These are phyloP conservation scores for Irena cyanogastra DNA, from an alignment of 2,113 vertebrate genomes.

Conservation along the genomic window DNA sequence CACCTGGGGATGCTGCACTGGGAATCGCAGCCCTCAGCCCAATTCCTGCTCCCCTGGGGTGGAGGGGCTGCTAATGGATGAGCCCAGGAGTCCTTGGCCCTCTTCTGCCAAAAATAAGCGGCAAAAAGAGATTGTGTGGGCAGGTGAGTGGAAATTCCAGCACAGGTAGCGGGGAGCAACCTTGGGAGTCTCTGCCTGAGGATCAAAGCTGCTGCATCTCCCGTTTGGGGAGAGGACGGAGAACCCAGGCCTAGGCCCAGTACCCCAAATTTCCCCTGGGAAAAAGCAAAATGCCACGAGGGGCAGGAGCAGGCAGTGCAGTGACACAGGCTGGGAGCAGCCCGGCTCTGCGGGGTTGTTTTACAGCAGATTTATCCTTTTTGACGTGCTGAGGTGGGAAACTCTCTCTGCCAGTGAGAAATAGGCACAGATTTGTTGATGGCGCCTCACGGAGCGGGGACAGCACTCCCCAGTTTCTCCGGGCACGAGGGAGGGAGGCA, in stretches of 20 bases:
- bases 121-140: background rate
- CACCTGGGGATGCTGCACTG: fast-evolving
- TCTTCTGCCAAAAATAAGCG: background rate
- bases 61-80: background rate
- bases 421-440: fast-evolving
- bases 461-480: background rate
- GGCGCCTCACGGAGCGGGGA: fast-evolving
- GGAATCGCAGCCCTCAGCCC: background rate
- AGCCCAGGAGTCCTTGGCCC: background rate
- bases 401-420: fast-evolving
- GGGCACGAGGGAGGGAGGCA: fast-evolving
- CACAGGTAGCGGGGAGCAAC: fast-evolving
- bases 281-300: background rate
- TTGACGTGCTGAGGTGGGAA: background rate
- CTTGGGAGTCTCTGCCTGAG: background rate
- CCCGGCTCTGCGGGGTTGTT: fast-evolving
- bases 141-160: fast-evolving
- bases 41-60: background rate
- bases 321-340: background rate
- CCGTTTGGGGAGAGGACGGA: background rate
- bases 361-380: background rate
- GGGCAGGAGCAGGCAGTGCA: background rate
- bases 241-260: background rate
- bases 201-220: background rate
- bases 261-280: background rate